phyloP scores from a whole-genome alignment of 2,888 invertebrate species.

The Galeopsomyia nigrocyanea region DNA sequence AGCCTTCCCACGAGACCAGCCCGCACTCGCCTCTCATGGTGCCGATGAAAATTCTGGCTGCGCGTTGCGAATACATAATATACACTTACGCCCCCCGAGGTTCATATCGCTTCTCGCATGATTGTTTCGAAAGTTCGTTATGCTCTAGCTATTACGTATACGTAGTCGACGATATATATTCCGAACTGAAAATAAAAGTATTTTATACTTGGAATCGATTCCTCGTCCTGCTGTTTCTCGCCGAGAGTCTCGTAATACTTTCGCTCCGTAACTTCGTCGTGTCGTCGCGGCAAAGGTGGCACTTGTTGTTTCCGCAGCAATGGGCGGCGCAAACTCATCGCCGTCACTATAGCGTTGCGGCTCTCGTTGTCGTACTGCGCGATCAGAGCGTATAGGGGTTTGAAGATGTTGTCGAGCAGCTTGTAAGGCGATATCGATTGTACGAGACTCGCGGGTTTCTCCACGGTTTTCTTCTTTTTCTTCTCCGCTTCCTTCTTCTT shows the following conservation, averaged over 20 bases:
- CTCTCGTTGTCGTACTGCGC: slow-evolving; percentile 70
- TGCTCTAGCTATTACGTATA: not conserved
- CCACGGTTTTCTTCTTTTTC: slow-evolving; percentile 34
- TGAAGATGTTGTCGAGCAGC: slow-evolving; percentile 74
- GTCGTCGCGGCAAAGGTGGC: slow-evolving; percentile 38
- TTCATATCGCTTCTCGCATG: not conserved
- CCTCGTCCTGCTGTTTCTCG: slow-evolving; percentile 46
- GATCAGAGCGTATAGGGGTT: slow-evolving; percentile 75
- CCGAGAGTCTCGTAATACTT: slow-evolving; percentile 53
- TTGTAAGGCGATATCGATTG: slow-evolving; percentile 75
- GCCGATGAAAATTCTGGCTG: slow-evolving; percentile 55
- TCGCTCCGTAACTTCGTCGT: slow-evolving; percentile 50
- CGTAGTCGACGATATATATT: not conserved
- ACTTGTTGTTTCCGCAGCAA: slow-evolving; percentile 50
- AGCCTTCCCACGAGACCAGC: slow-evolving; percentile 77
- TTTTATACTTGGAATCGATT: not conserved
- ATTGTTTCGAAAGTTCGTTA: not conserved
- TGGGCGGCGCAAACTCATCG: slow-evolving; percentile 68
- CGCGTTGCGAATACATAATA: not conserved
- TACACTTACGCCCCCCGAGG: no score
- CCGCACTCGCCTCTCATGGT: slow-evolving; percentile 67
- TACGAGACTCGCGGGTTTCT: slow-evolving; percentile 72
- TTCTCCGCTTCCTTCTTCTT: slow-evolving; percentile 63
- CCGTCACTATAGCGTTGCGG: slow-evolving; percentile 68
- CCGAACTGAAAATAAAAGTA: not conserved